Evolutionary conservation across 2,888 invertebrate genomes (phyloP), one percentile per base, ranked within the genome.

Genomic region (Plemyria rubiginata): DNA sequence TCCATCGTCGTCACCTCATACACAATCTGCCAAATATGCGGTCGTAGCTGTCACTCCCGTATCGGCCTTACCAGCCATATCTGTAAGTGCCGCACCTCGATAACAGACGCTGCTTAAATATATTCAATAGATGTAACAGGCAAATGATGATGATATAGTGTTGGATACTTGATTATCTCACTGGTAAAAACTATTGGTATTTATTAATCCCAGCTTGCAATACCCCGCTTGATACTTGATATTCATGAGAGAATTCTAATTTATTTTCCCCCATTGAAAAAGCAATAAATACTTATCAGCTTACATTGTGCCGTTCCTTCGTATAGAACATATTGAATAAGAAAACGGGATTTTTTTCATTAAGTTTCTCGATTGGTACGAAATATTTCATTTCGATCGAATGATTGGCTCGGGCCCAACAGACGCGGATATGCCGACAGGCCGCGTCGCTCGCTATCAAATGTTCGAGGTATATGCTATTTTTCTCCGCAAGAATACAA

Each of bases 401-500:
- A 85, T 86, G 87, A 88, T 90, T 91, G 91, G 91, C 90, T 80
- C 81, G 53, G 71, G 78, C 87, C 91, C 92, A 91, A 87, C 82
- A 78, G 82, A 81, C 79, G 77, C 72, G 79, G 78, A 76, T 45
- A 16, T 76, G 80, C 76, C 80, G 86, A 86, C 86, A 85, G 84
- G 80, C 82, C 81, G 82, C 78, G 82, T 80, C 82, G 81, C 80
- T 81, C 82, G 77, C 87, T 89, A 91, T 91, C 91, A 86, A 90
- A 90, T 89, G 85, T 82, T 85, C 83, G 81, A 81, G 85, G 86
- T 87, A 88, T 82, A 85, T 85, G 90, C 90, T 87, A 92, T 92
- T 92, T 91, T 89, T 90, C 90, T 90, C 85, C 80, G 73, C 84
- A 85, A 84, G 91, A 92, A 92, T 91, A 92, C 91, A 92, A 92